Conservation (phyloP, 2,797 vertebrate species). For the Catharus ustulatus region DNA sequence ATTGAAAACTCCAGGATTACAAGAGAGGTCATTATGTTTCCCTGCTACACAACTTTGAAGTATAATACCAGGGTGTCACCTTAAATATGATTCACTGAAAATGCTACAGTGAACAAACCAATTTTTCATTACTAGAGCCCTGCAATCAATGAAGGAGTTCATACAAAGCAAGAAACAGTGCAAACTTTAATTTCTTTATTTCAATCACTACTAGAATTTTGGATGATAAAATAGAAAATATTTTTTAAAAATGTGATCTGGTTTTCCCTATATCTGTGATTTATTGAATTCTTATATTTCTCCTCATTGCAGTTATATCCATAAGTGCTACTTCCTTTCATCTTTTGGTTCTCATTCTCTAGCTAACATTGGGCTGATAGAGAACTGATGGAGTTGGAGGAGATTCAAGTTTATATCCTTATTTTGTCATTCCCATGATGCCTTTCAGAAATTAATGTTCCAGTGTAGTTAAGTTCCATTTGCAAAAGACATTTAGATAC, state of each 20-base stretch:
- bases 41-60: constrained; percentile 25
- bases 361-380: not conserved
- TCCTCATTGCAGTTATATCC: not conserved
- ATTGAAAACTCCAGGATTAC: constrained; percentile 23
- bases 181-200: constrained; percentile 22
- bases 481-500: not conserved
- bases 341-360: not conserved
- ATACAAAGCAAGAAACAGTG: not conserved
- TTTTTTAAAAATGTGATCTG: not conserved
- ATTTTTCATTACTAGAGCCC: constrained; percentile 3
- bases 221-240: not conserved
- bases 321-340: not conserved
- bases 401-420: not conserved
- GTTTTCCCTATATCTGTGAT: not conserved
- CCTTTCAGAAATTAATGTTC: not conserved
- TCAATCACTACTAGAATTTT: not conserved
- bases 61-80: constrained; percentile 5
- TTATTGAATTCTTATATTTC: not conserved
- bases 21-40: constrained; percentile 44
- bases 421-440: not conserved
- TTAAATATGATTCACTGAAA: constrained; percentile 33
- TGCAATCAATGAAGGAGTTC: not conserved
- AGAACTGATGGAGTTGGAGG: not conserved
- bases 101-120: not conserved
- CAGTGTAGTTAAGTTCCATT: not conserved